Evolutionary conservation across 2,797 vertebrate genomes (phyloP).

Genomic region (Aldrovandia affinis): DNA sequence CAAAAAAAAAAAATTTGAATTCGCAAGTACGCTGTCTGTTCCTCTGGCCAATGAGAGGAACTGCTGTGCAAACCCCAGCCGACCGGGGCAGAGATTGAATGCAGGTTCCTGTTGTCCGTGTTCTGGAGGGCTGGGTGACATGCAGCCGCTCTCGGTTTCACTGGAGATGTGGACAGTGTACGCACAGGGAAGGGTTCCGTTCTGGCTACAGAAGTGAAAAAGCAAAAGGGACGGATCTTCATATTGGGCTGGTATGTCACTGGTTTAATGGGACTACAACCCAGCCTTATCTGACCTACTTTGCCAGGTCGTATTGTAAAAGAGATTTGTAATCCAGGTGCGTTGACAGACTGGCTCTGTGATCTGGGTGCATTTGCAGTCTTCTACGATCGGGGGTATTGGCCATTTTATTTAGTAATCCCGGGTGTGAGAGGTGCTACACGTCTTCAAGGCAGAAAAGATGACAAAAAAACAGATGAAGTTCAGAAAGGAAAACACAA

Average conservation of each 20-base stretch:
- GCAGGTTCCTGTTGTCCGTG: conserved; percentile 27
- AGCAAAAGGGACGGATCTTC: background rate
- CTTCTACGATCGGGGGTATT: too few relatives aligned
- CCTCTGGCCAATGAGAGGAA: background rate
- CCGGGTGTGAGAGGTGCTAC: too few relatives aligned
- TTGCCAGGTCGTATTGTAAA: too few relatives aligned
- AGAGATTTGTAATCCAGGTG: background rate
- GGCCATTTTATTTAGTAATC: too few relatives aligned
- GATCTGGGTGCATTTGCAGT: too few relatives aligned
- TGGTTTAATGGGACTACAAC: background rate
- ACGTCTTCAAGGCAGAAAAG: too few relatives aligned
- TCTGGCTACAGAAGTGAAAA: background rate
- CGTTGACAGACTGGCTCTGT: background rate
- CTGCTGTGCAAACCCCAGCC: background rate
- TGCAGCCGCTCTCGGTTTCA: background rate
- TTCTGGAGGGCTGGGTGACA: conserved; percentile 14
- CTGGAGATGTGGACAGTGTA: background rate
- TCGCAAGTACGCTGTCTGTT: background rate
- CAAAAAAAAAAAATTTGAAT: background rate
- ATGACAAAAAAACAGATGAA: background rate
- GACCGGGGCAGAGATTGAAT: background rate
- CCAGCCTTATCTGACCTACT: background rate
- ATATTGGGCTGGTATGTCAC: background rate
- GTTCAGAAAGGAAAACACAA: background rate
- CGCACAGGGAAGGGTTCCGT: background rate